Evolutionary conservation across 2,113 vertebrate species (phyloP), one percentile per base, ranked within the genome.

Genomic region (Thermophis baileyi): DNA sequence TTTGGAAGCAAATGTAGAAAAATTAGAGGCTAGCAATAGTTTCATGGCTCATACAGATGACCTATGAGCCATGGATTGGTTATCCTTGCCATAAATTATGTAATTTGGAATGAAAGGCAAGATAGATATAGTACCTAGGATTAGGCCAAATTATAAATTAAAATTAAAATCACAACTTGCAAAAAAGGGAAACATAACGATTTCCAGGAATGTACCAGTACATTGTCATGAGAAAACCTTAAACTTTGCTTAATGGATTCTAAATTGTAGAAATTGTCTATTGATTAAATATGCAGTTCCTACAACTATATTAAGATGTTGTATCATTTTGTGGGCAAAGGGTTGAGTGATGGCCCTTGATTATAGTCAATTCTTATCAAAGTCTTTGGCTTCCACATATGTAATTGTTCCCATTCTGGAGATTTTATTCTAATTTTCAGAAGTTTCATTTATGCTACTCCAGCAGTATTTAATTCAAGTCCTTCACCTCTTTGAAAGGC

Each of bases 341-440:
- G n/a, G 30, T 18, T 27, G 60, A 40, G 54, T 44, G 50, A 55
- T 53, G 24, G 63, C 6, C 12, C 40, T 89, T 51, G 81, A 49
- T 35, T 55, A 40, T 35, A 85, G 85, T 92, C 60, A 89, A 18
- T 89, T 89, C 27, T 85, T 47, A 85, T 25, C 63, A 11, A 14
- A 22, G 87, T 40, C 63, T 53, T 92, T 92, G 81, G 27, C 63
- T 89, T 51, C 27, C 51, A 47, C 50, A 89, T 40, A 92, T n/a
- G 53, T 55, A 85, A 49, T 55, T 22, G 49, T 44, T 16, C 0
- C 27, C n/a, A 54, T 63, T 85, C 91, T 47, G 27, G 22, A 51
- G 87, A 49, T 85, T 89, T 92, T 44, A 54, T 89, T 92, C 87
- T 53, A 92, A 55, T 85, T 89, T 92, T 30, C 63, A 93, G 63